Percentiles rank a stretch among this genome's conserved stretches.
Conservation (phyloP, 2,888 invertebrate species). For the Drosophila birchii region DNA sequence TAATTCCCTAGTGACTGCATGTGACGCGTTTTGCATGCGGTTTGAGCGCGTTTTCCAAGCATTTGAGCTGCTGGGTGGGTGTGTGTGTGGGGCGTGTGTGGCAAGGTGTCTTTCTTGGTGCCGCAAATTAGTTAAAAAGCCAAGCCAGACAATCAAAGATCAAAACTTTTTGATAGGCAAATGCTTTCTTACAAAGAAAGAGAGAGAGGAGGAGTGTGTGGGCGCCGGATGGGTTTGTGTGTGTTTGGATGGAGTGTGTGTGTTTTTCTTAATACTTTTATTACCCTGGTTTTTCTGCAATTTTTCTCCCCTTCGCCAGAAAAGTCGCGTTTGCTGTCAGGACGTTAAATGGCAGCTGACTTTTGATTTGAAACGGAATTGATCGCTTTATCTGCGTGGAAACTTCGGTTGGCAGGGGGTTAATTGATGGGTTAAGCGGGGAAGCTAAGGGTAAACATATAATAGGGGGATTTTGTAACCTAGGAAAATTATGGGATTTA, state of each 20-base stretch:
- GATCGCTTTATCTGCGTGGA: conserved; percentile 25
- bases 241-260: conserved; percentile 21
- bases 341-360: conserved; percentile 59
- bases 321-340: conserved; percentile 47
- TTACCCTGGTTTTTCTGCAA: conserved; percentile 39
- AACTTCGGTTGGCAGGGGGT: conserved; percentile 13
- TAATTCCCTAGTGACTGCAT: conserved; percentile 77
- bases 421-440: conserved; percentile 18
- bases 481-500: neutral
- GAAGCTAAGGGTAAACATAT: neutral
- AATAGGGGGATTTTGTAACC: neutral
- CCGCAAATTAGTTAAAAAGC: conserved; percentile 83
- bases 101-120: conserved; percentile 44
- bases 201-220: conserved; percentile 4
- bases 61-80: neutral
- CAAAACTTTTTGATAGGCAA: conserved; percentile 70
- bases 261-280: conserved; percentile 56
- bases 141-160: conserved; percentile 81
- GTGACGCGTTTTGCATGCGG: conserved; percentile 79
- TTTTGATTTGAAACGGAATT: conserved; percentile 56
- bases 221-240: conserved; percentile 18
- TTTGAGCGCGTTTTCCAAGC: conserved; percentile 56
- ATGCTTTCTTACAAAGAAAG: conserved; percentile 17
- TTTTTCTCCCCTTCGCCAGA: conserved; percentile 19
- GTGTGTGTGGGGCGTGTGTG: neutral